Evolutionary conservation across 2,888 invertebrate genomes (phyloP), one percentile per base, ranked within the genome.

Genomic region (Frankliniella intonsa): DNA sequence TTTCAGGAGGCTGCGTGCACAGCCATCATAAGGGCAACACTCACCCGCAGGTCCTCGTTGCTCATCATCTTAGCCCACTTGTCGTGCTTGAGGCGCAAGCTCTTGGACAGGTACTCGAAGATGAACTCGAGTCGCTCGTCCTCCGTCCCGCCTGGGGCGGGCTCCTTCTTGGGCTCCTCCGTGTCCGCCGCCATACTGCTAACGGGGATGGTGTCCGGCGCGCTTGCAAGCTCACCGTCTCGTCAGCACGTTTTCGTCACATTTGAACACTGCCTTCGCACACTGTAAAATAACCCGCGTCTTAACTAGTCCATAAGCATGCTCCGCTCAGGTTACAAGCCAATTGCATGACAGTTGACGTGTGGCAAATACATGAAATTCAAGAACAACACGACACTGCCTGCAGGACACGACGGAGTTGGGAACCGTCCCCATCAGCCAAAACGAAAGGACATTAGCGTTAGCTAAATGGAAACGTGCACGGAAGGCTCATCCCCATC

Each of bases 21-120:
- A 55, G 38, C 38, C 38, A 3, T 38, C 5, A 38, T 3, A 5
- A 38, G 38, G 38, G 38, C 5, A 5, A 38, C 62, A 62, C 62
- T 62, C 69, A 93, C 94, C 89, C 91, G 91, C 85, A 91, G 92
- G 83, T 95, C 94, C 80, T 93, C 92, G 81, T 88, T 89, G 79
- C 90, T 89, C 84, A 95, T 92, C 92, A 97, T 94, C 89, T 95
- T 97, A 81, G 89, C 87, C 96, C 97, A 98, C 90, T 94, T 95
- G 84, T 97, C 97, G 82, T 92, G 88, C 88, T 97, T 97, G 84
- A 96, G 89, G 87, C 94, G 94, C 85, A 96, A 91, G 12, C 94
- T 90, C 87, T 92, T 93, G 49, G 92, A 88, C 69, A 95, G 88
- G 87, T 93, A 96, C 86, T 93, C 92, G 82, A 93, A 91, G 82